A percentile compares a stretch with the other conserved stretches of the same genome.
phyloP scores from a whole-genome alignment of 2,888 invertebrate species.

The Ectemnius cavifrons region DNA sequence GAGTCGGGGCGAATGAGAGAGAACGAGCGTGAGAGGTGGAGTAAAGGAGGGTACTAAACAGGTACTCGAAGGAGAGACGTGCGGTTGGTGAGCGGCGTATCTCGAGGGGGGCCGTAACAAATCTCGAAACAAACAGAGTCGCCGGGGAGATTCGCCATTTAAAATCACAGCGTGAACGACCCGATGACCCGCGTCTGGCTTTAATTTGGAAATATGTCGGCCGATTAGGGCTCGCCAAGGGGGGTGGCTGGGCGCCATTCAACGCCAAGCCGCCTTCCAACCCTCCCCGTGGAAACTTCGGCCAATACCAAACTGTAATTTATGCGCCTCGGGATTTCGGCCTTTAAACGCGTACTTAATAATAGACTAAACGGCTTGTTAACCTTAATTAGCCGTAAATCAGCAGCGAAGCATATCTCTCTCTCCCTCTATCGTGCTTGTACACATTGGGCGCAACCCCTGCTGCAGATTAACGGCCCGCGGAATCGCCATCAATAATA shows the following conservation, averaged over 20 bases:
- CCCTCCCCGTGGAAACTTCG: constrained; percentile 28
- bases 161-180: constrained; percentile 72
- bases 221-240: constrained; percentile 66
- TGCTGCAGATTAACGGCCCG: constrained; percentile 50
- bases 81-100: constrained; percentile 12
- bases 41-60: too few species aligned
- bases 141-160: constrained; percentile 66
- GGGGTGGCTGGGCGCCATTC: constrained; percentile 48
- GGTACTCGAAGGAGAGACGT: background rate
- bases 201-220: constrained; percentile 71
- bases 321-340: constrained; percentile 66
- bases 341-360: constrained; percentile 68
- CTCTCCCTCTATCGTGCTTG: background rate
- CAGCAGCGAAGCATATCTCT: constrained; percentile 51
- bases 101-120: constrained; percentile 64
- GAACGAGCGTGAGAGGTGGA: background rate
- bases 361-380: constrained; percentile 74
- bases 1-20: background rate
- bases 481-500: constrained; percentile 56
- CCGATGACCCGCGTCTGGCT: constrained; percentile 49
- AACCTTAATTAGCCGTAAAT: constrained; percentile 75
- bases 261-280: constrained; percentile 39
- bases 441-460: constrained; percentile 4
- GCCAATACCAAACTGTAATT: constrained; percentile 55
- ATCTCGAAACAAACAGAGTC: constrained; percentile 70